These are phyloP conservation scores for Cyanoramphus novaezelandiae DNA, from an alignment of 2,113 vertebrate species.

Conservation along the genomic window DNA sequence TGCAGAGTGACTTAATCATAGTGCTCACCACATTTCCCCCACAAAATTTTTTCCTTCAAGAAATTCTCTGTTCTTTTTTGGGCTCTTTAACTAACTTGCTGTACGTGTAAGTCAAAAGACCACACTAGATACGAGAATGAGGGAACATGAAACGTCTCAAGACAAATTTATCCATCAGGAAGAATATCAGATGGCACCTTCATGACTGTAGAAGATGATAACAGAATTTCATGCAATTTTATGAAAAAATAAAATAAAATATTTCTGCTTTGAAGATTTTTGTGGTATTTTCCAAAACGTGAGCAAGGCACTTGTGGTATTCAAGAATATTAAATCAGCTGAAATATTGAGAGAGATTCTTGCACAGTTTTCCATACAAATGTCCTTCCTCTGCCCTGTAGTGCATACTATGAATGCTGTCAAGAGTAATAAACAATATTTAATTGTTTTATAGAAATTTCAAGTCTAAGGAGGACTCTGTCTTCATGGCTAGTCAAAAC, in stretches of 20 bases:
- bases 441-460: conserved; percentile 6
- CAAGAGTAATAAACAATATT: background rate
- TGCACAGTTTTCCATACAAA: background rate
- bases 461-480: background rate
- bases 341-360: background rate
- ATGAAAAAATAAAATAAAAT: background rate
- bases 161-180: background rate
- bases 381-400: background rate
- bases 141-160: background rate
- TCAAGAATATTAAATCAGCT: background rate
- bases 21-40: background rate
- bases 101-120: background rate
- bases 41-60: background rate
- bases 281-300: conserved; percentile 2
- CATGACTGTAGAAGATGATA: background rate
- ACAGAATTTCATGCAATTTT: background rate
- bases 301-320: background rate
- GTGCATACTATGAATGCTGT: background rate
- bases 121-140: background rate
- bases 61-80: background rate
- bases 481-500: background rate
- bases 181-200: background rate
- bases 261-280: background rate
- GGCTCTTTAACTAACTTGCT: background rate
- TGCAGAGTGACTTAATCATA: conserved; percentile 24